These are phyloP conservation scores for Platanista minor DNA, from an alignment of 2,113 vertebrate species.

Conservation along the genomic window DNA sequence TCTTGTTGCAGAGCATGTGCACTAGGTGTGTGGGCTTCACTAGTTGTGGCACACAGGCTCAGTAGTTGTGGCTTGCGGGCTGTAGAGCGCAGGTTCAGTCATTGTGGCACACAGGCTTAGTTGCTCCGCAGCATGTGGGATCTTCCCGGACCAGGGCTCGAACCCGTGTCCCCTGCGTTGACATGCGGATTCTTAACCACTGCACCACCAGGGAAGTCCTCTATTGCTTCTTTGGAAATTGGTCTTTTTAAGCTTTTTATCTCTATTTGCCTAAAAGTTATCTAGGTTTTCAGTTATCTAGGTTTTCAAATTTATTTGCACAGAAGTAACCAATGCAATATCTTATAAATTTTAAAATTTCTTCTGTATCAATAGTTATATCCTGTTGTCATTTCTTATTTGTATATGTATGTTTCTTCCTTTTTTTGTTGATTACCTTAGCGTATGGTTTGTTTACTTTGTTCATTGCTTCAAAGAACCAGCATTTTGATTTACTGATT, in stretches of 20 bases:
- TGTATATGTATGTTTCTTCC: background rate
- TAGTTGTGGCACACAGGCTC: too few species aligned
- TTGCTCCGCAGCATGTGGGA: too few species aligned
- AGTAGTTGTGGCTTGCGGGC: too few species aligned
- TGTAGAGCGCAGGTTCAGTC: too few species aligned
- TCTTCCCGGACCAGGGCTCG: too few species aligned
- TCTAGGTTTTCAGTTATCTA: background rate
- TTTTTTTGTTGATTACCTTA: background rate
- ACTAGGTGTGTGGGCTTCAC: too few species aligned
- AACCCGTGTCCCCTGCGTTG: too few species aligned
- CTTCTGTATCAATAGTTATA: background rate
- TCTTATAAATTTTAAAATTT: background rate
- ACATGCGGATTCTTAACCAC: too few species aligned
- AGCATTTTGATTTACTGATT: background rate
- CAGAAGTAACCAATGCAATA: background rate
- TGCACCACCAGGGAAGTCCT: too few species aligned
- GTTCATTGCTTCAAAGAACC: background rate
- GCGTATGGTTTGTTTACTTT: background rate
- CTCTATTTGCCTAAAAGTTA: background rate
- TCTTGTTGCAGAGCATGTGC: too few species aligned
- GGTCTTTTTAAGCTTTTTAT: background rate
- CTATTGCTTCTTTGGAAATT: background rate
- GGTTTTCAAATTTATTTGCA: background rate
- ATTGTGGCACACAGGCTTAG: too few species aligned
- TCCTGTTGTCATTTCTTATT: background rate